phyloP scores from a whole-genome alignment of 2,797 vertebrate species.

The Crenichthys baileyi region DNA sequence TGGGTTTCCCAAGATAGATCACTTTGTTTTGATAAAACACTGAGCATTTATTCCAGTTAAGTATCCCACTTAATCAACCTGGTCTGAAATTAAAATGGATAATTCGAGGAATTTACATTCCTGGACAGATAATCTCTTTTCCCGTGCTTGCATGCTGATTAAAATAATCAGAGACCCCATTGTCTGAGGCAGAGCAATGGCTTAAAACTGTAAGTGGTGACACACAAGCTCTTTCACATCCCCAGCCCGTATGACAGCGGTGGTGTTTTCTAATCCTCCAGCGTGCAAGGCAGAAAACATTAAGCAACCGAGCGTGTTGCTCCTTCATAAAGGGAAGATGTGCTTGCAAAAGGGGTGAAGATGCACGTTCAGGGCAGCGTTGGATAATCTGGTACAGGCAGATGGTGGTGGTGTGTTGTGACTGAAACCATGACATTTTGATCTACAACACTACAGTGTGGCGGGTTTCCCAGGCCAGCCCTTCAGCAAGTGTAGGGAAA shows the following conservation, averaged over 20 bases:
- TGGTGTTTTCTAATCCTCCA: conserved; percentile 1
- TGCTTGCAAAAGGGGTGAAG: conserved; percentile 21
- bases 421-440: conserved; percentile 10
- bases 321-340: conserved; percentile 16
- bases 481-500: conserved; percentile 63
- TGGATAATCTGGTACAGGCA: neutral
- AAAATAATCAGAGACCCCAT: conserved; percentile 60
- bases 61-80: conserved; percentile 5
- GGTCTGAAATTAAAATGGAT: conserved; percentile 58
- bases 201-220: conserved; percentile 46
- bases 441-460: conserved; percentile 38
- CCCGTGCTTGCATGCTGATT: conserved; percentile 44
- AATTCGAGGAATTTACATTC: conserved; percentile 69
- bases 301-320: neutral
- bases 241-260: conserved; percentile 4
- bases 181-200: conserved; percentile 47
- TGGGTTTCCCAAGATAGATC: neutral
- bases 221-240: conserved; percentile 31
- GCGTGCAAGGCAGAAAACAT: conserved; percentile 18
- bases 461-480: conserved; percentile 57
- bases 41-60: neutral
- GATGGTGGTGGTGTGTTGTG: conserved; percentile 18
- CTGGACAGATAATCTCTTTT: conserved; percentile 68
- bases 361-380: neutral
- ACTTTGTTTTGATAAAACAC: neutral